A percentile compares a stretch with the other conserved stretches of the same genome.
These are phyloP conservation scores for Nipponacmea schrenckii DNA, from an alignment of 2,888 invertebrate species.

Conservation along the genomic window DNA sequence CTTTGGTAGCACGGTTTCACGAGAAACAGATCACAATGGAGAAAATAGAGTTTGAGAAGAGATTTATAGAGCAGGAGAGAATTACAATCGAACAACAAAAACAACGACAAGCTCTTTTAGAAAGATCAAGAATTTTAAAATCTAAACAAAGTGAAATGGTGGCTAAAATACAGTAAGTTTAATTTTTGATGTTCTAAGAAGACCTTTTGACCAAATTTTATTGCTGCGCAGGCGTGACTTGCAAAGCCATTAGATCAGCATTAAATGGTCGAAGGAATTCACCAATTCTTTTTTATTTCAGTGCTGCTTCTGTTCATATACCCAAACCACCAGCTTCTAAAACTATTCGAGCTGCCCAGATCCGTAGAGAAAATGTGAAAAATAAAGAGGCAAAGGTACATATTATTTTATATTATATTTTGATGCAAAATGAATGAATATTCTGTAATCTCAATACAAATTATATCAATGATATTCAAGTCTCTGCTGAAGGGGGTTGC, in stretches of 20 bases:
- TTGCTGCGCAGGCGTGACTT: no score
- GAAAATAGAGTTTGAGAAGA: conserved; percentile 59
- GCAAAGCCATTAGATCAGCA: no score
- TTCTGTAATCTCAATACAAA: not conserved
- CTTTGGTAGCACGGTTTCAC: conserved; percentile 60
- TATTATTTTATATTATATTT: not conserved
- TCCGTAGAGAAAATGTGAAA: conserved; percentile 41
- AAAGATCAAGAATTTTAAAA: conserved; percentile 54
- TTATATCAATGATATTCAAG: not conserved
- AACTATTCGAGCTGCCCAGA: conserved; percentile 55
- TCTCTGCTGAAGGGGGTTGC: no score
- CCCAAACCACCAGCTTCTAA: conserved; percentile 63
- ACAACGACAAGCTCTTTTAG: conserved; percentile 55
- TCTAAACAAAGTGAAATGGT: conserved; percentile 65
- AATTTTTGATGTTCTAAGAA: not conserved
- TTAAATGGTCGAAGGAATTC: no score
- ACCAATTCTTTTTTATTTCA: conserved; percentile 29
- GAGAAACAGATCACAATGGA: conserved; percentile 65
- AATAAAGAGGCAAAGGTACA: conserved; percentile 53
- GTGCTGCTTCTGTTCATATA: conserved; percentile 65
- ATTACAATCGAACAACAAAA: conserved; percentile 53
- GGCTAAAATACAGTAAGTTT: conserved; percentile 66
- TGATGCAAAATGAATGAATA: not conserved
- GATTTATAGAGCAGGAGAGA: conserved; percentile 61
- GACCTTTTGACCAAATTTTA: no score